Base-by-base conservation (phyloP, 2,888 invertebrate genomes). In the Adela reaumurella region DNA sequence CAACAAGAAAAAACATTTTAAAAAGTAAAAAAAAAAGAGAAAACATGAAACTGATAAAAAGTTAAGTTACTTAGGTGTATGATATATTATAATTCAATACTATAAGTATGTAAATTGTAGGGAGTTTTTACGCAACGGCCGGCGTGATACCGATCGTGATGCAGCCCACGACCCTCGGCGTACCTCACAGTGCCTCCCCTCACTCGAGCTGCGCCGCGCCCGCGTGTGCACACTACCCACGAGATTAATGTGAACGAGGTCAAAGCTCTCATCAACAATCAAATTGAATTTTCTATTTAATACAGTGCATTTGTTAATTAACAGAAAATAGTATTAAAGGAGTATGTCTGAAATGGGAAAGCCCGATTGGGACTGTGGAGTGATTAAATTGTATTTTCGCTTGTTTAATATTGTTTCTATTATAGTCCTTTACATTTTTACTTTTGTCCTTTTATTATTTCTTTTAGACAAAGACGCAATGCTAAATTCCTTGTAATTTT, bases 21-120 rank as follows among this genome's bases (percentile, higher is more conserved):
- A 79, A 81, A 24, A 81, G 79, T 77, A 80, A 79, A 70, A n/a
- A 81, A 81, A 80, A 57, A 72, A 67, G 65, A 66, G 74, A 69
- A 74, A 81, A 79, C 68, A 60, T 68, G 70, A 78, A 81, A 81
- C 77, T 67, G 67, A 72, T 70, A 74, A 77, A 72, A 74, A 35
- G n/a, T 8, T 74, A 74, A 76, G 70, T 71, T 77, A 77, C 73
- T 74, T 78, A 77, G 73, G 72, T 77, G 76, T 77, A 77, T 71
- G 70, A 76, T 78, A 74, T 74, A 78, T 74, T 4, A 35, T 35
- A 35, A 35, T 35, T 35, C 35, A 35, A 14, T 35, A 35, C 6
- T 35, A 11, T 35, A 35, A 35, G 35, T 35, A 35, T 35, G 35
- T 35, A 35, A 35, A 35, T 35, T 35, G 8, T 35, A 35, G n/a